A percentile compares a stretch with the other conserved stretches of the same genome.
These are phyloP conservation scores for Gymnothorax javanicus DNA, from an alignment of 2,797 vertebrate species.

Conservation along the genomic window DNA sequence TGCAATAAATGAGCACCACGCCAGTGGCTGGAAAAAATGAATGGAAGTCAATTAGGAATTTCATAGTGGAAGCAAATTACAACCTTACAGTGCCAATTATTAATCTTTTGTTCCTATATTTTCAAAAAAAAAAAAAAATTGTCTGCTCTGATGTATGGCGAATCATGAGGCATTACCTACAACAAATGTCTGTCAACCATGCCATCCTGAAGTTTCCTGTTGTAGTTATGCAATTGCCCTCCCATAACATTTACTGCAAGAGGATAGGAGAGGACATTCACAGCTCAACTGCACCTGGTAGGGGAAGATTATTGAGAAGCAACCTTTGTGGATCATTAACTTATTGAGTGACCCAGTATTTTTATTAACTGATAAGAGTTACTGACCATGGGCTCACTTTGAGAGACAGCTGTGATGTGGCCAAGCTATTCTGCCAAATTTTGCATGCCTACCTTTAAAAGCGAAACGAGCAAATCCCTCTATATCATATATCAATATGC, in stretches of 20 bases:
- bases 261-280: neutral
- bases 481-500: neutral
- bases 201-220: neutral
- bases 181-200: no score
- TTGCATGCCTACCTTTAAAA: neutral
- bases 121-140: no score
- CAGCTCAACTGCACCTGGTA: neutral
- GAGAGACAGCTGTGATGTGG: no score
- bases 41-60: no score
- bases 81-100: no score
- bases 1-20: no score
- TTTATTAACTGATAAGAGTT: neutral
- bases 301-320: neutral
- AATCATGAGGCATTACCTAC: no score
- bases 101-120: no score
- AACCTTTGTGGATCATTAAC: neutral
- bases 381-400: neutral
- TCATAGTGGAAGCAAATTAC: no score
- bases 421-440: neutral
- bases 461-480: neutral
- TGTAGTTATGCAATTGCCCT: neutral
- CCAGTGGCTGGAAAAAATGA: no score
- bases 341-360: neutral
- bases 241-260: neutral
- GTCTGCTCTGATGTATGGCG: no score